Evolutionary conservation across 2,113 vertebrate species (phyloP).

Genomic region (Morphnarchus princeps): DNA sequence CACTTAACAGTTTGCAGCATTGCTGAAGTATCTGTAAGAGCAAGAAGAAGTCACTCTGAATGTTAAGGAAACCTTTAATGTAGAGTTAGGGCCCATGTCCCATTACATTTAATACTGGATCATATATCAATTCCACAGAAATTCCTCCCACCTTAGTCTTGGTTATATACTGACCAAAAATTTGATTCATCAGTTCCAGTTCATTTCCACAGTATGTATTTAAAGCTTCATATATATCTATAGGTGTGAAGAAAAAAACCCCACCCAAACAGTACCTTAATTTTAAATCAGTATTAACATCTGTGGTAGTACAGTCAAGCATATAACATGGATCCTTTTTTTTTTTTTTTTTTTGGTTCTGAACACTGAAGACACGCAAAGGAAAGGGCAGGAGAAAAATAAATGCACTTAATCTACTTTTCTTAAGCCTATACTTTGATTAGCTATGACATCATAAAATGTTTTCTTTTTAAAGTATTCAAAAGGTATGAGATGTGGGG

Average conservation of each 20-base stretch:
- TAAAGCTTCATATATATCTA: background rate
- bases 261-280: background rate
- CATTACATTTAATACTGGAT: background rate
- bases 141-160: background rate
- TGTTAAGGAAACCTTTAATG: background rate
- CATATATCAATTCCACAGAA: background rate
- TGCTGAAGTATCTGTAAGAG: background rate
- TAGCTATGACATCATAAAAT: background rate
- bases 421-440: background rate
- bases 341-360: background rate
- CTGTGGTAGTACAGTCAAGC: background rate
- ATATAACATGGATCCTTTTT: background rate
- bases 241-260: background rate
- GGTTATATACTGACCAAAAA: background rate
- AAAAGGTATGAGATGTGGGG: background rate
- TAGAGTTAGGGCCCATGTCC: background rate
- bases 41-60: background rate
- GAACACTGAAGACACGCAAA: background rate
- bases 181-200: accelerated
- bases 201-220: background rate
- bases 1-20: background rate
- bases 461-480: background rate
- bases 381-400: background rate
- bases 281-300: background rate
- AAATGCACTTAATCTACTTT: background rate